Base-by-base conservation (phyloP, 2,113 vertebrate species). In the Cyphomyrus plagiostoma region DNA sequence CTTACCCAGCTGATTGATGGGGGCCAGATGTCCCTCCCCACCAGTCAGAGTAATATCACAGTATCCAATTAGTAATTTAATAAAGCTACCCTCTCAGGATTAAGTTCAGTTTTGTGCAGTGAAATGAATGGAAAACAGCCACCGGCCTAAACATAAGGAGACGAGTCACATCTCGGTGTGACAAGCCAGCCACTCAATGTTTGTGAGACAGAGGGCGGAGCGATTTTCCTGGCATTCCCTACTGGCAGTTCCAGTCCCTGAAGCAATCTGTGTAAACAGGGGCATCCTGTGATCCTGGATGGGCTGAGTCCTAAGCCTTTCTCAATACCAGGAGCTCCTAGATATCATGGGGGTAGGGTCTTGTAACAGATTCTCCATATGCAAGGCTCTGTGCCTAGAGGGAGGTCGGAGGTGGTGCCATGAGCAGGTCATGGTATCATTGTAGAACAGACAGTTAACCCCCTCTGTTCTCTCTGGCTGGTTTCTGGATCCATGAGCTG, bases 61-160 rank as follows among this genome's bases (percentile, higher is more conserved):
- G 48, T 56, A 70, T 52, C 80, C 77, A 39, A 74, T 91, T 90
- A 83, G 89, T 88, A 85, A 89, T 89, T 86, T 62, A 91, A 92
- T 35, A 88, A 86, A 87, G 30, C 39, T 89, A 45, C 82, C 87
- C 42, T 48, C 56, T 88, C 56, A 90, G 87, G 42, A 74, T 19
- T 52, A 53, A 89, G 70, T 89, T 86, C 39, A 86, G 45, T 62
- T 83, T 70, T 5, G n/a, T 82, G 53, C 53, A 88, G 49, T 49
- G 17, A 53, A 89, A 89, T 58, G 74, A 84, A 83, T 13, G 82
- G n/a, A 11, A 46, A 46, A n/a, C 39, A 56, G 48, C 52, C 1
- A 52, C 26, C 17, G 49, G 17, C 26, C 7, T 49, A 39, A 50
- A 35, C 46, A 49, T 21, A 56, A 56, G 46, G 26, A 53, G 48